Evolutionary conservation across 2,113 vertebrate species (phyloP).

Genomic region (Vicugna pacos): DNA sequence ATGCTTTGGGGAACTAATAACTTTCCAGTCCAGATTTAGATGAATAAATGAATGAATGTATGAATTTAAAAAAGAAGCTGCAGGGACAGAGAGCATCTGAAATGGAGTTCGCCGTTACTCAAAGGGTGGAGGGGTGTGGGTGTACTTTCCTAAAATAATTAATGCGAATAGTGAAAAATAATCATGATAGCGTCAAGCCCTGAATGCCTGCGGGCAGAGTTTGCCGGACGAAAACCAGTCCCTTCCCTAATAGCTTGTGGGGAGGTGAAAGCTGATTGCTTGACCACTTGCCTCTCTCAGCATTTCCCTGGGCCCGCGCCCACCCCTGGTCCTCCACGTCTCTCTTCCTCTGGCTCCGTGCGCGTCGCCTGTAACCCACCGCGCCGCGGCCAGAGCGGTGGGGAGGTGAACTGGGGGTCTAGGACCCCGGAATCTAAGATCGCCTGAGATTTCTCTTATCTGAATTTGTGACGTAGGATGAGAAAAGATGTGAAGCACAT

Average conservation of each 20-base stretch:
- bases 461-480: neutral
- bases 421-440: neutral
- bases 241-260: neutral
- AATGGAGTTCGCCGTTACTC: neutral
- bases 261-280: constrained; percentile 58
- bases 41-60: accelerated
- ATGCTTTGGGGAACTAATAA: neutral
- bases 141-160: constrained; percentile 13
- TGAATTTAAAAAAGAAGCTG: accelerated
- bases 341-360: accelerated
- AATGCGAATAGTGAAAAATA: constrained; percentile 13
- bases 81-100: neutral
- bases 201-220: neutral
- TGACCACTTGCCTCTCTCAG: neutral
- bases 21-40: neutral
- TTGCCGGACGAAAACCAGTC: constrained; percentile 65
- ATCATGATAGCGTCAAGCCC: neutral
- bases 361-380: accelerated
- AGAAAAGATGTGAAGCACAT: neutral
- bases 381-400: neutral
- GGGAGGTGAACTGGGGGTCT: neutral
- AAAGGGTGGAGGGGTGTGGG: neutral
- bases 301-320: neutral
- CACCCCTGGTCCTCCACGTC: neutral
- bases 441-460: neutral